Evolutionary conservation across 2,797 vertebrate genomes (phyloP).

Genomic region (Rhinogobio ventralis): DNA sequence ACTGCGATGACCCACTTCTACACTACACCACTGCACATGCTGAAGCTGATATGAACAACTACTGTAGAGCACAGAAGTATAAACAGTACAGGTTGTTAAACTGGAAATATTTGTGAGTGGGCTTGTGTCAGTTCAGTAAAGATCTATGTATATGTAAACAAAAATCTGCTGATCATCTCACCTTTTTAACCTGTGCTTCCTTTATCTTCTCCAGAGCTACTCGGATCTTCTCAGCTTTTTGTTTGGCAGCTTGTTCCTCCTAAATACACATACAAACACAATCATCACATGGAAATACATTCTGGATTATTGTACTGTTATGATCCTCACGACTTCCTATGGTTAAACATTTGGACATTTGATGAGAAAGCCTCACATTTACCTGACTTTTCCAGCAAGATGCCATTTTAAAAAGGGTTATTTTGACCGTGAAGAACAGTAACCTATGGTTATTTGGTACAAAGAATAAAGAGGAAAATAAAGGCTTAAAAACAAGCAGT

Average conservation of each 20-base stretch:
- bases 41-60: background rate
- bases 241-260: constrained; percentile 90
- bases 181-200: constrained; percentile 92
- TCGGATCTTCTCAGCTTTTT: constrained; percentile 89
- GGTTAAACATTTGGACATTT: constrained; percentile 46
- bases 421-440: constrained; percentile 16
- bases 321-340: background rate
- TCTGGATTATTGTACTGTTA: background rate
- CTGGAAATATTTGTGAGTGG: background rate
- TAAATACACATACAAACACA: constrained; percentile 61
- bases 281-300: constrained; percentile 6
- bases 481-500: constrained; percentile 15
- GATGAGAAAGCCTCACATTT: constrained; percentile 25
- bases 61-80: background rate
- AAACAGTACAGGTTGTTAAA: background rate
- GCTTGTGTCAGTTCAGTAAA: background rate
- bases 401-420: constrained; percentile 53
- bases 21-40: constrained; percentile 10
- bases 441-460: constrained; percentile 31
- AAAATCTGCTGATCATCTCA: constrained; percentile 59
- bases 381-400: constrained; percentile 65
- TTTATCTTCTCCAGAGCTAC: constrained; percentile 90
- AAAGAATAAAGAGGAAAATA: constrained; percentile 9
- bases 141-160: background rate
- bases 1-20: constrained; percentile 55